Evolutionary conservation across 2,797 vertebrate genomes (phyloP), one percentile per base, ranked within the genome.

Genomic region (Argya squamiceps): DNA sequence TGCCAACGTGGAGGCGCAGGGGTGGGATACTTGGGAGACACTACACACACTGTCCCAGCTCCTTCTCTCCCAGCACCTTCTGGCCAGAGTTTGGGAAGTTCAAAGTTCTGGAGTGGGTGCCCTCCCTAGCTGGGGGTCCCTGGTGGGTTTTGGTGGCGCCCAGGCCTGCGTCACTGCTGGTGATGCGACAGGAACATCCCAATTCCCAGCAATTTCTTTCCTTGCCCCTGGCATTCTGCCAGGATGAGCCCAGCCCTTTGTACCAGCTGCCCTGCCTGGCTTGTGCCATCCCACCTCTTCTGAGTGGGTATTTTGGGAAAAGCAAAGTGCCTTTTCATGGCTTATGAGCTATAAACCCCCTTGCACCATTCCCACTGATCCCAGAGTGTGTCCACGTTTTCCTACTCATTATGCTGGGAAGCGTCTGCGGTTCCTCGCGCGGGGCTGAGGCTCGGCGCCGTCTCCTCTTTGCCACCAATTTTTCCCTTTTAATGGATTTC

Each of bases 371-470:
- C 36, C 29, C 37, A 64, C 8, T 14, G 74, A 47, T 82, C 59
- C 1, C 36, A 1, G 43, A 63, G 44, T 0, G 4, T 53, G 55
- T 64, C 67, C 49, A 0, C 37, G 39, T 41, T 84, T 85, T 56
- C 43, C 50, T 85, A 29, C 69, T 84, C 34, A 2, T 50, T 43
- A 74, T 15, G 67, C 91, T 53, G 67, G 56, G 64, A 52, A 36
- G 4, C 0, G 47, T 55, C 65, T 62, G 74, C 2, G 27, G 60
- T 47, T 7, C 50, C 70, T 47, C 1, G 0, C 1, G 1, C 1
- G 0, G 52, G 43, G 69, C 65, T 7, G 27, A 20, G 60, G 5
- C 79, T 83, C 3, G 5, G 4, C 2, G 1, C 59, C 1, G 8
- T 52, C 69, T 76, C n/a, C 55, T 59, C 53, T 39, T 27, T 34